phyloP scores from a whole-genome alignment of 2,113 vertebrate species.

The Hydrochoerus hydrochaeris region DNA sequence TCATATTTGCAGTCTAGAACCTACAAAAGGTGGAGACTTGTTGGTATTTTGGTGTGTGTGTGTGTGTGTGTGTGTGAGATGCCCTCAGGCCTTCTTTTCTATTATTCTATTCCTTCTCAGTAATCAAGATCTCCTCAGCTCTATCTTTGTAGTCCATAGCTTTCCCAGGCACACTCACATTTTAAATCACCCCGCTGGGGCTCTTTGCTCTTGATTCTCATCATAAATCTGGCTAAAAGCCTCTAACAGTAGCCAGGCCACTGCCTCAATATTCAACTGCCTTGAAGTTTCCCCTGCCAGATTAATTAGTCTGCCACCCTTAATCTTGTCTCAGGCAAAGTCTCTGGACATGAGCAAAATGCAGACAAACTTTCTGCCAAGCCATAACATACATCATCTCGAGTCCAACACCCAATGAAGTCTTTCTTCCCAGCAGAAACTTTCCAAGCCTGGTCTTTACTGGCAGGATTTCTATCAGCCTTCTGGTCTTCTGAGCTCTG shows the following conservation, averaged over 20 bases:
- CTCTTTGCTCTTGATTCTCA: not conserved
- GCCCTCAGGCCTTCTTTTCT: not conserved
- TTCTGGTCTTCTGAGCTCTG: not conserved
- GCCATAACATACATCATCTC: not conserved
- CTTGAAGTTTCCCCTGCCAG: not conserved
- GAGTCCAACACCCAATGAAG: not conserved
- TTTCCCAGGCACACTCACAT: not conserved
- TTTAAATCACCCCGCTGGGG: not conserved
- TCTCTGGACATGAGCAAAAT: not conserved
- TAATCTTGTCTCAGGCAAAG: not conserved
- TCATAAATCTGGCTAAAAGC: not conserved
- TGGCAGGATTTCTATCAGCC: not conserved
- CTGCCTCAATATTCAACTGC: not conserved
- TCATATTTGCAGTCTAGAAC: too few species aligned
- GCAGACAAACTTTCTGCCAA: not conserved
- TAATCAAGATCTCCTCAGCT: not conserved
- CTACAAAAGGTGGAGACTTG: too few species aligned
- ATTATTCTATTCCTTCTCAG: not conserved
- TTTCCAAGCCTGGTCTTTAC: not conserved
- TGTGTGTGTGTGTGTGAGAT: not conserved
- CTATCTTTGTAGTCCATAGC: not conserved
- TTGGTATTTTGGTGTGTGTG: too few species aligned
- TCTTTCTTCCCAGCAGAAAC: not conserved
- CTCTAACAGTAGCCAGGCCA: not conserved
- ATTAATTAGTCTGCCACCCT: not conserved